Conservation (phyloP, 2,888 invertebrate genomes). For the Clepsis dumicolana region DNA sequence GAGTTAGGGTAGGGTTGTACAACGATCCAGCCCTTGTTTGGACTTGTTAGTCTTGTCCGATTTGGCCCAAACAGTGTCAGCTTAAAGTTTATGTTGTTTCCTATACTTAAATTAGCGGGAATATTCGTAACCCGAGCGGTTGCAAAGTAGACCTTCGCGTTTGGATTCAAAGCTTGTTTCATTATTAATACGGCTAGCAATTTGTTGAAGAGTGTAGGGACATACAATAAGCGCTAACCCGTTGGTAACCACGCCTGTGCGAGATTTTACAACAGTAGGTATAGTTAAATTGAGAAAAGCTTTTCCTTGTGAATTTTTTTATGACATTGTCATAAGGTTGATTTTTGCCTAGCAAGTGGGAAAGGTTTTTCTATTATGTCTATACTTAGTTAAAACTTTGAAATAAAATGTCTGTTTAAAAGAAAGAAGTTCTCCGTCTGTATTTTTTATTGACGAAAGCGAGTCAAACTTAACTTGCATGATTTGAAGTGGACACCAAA, state of each 20-base stretch:
- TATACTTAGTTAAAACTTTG: no score
- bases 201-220: neutral
- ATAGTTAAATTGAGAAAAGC: no score
- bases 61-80: conserved; percentile 6
- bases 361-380: no score
- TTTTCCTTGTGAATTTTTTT: neutral
- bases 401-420: no score
- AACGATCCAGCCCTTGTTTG: conserved; percentile 1
- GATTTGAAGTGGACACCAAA: no score
- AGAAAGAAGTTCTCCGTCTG: no score
- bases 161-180: neutral
- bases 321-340: no score
- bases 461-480: no score
- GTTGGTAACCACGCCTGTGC: neutral
- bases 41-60: conserved; percentile 9
- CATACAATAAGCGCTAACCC: neutral
- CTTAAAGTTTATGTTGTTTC: conserved; percentile 6
- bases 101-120: conserved; percentile 14
- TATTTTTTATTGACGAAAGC: no score
- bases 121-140: neutral
- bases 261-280: neutral
- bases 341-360: no score
- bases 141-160: neutral
- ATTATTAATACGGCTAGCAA: neutral
- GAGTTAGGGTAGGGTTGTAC: conserved; percentile 9